Conservation (phyloP, 2,888 invertebrate species). For the Eupithecia dodoneata region DNA sequence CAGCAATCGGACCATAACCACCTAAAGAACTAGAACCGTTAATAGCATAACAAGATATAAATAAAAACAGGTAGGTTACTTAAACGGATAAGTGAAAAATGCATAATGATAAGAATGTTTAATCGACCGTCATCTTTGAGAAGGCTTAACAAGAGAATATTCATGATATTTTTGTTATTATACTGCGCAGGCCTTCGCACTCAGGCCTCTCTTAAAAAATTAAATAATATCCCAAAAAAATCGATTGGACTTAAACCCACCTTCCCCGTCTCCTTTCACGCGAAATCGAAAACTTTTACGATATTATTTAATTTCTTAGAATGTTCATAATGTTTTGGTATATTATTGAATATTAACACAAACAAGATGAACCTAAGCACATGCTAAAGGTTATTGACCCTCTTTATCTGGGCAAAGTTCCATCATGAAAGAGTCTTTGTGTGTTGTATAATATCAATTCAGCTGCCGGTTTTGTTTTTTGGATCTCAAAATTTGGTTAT, state of each 20-base stretch:
- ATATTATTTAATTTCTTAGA: neutral
- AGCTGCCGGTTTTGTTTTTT: neutral
- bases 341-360: neutral
- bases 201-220: too few relatives aligned
- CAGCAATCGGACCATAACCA: constrained; percentile 7
- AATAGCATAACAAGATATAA: neutral
- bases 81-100: neutral
- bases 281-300: too few relatives aligned
- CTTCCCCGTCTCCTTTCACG: too few relatives aligned
- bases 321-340: neutral
- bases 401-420: neutral
- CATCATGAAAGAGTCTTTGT: constrained; percentile 1
- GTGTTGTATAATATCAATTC: neutral
- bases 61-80: neutral
- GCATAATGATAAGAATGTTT: neutral
- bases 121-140: neutral
- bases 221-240: too few relatives aligned
- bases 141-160: neutral
- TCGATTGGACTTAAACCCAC: too few relatives aligned
- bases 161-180: neutral
- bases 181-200: too few relatives aligned
- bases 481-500: neutral
- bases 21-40: constrained; percentile 23
- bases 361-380: neutral
- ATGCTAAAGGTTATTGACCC: neutral